Percentiles rank a stretch among this genome's conserved stretches.
Conservation (phyloP, 2,113 vertebrate genomes). For the Clarias gariepinus region DNA sequence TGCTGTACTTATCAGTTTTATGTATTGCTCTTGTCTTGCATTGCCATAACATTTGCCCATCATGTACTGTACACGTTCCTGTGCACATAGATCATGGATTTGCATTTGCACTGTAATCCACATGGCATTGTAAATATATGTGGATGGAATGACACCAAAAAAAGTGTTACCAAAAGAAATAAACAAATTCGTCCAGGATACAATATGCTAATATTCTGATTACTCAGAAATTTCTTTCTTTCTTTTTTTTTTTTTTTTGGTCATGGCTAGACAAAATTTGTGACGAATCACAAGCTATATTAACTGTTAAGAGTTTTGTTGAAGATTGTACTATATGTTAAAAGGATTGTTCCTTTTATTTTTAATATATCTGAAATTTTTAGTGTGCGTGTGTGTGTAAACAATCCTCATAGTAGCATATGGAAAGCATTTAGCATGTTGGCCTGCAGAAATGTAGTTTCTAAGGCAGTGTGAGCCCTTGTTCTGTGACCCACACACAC, state of each 20-base stretch:
- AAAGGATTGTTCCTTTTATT: too few relatives aligned
- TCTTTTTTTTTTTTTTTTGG: neutral
- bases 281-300: neutral
- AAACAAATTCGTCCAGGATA: neutral
- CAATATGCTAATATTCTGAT: too few relatives aligned
- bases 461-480: conserved; percentile 32
- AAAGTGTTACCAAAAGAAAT: neutral
- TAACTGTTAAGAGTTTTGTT: neutral
- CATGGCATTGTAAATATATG: neutral
- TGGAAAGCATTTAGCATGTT: conserved; percentile 56
- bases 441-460: conserved; percentile 43
- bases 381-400: conserved; percentile 22
- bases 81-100: neutral
- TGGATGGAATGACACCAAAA: neutral
- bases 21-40: neutral
- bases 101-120: neutral
- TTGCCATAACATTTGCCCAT: neutral
- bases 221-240: too few relatives aligned
- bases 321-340: neutral
- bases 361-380: neutral
- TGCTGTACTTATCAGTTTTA: neutral
- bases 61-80: neutral
- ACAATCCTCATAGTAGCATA: conserved; percentile 42
- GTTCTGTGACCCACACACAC: conserved; percentile 44
- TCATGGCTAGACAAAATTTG: neutral